Evolutionary conservation across 2,888 invertebrate genomes (phyloP).

Genomic region (Tetheella fluctuosa): DNA sequence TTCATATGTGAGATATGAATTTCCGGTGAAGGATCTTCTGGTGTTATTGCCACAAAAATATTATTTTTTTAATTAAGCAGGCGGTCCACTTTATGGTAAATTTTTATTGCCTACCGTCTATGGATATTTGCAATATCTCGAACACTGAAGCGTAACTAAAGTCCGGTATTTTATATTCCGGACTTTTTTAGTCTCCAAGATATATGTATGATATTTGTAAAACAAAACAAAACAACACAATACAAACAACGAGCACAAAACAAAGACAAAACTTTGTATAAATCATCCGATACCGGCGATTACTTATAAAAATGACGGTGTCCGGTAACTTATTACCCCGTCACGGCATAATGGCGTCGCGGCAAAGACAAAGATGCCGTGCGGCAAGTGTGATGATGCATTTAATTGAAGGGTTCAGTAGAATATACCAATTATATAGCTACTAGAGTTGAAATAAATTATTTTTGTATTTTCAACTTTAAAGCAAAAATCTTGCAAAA

Average conservation of each 20-base stretch:
- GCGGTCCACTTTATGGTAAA: too few species aligned
- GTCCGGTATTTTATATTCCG: too few species aligned
- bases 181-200: too few species aligned
- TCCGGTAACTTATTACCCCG: constrained; percentile 52
- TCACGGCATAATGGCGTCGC: constrained; percentile 51
- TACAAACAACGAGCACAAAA: constrained; percentile 14
- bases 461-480: too few species aligned
- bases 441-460: too few species aligned
- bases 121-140: too few species aligned
- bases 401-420: constrained; percentile 32
- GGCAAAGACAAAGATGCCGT: constrained; percentile 59
- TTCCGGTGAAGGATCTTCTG: not conserved
- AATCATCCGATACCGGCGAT: constrained; percentile 42
- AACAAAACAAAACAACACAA: constrained; percentile 4
- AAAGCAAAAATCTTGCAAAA: too few species aligned
- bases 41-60: not conserved
- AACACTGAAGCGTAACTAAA: too few species aligned
- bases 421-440: not conserved
- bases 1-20: not conserved
- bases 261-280: constrained; percentile 40
- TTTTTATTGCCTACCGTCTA: too few species aligned
- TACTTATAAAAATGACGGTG: constrained; percentile 49
- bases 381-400: constrained; percentile 13
- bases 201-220: too few species aligned
- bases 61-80: not conserved